Percentiles rank a stretch among this genome's conserved stretches.
Conservation (phyloP, 1,140 invertebrate species). For the Phymastichus coffea region DNA sequence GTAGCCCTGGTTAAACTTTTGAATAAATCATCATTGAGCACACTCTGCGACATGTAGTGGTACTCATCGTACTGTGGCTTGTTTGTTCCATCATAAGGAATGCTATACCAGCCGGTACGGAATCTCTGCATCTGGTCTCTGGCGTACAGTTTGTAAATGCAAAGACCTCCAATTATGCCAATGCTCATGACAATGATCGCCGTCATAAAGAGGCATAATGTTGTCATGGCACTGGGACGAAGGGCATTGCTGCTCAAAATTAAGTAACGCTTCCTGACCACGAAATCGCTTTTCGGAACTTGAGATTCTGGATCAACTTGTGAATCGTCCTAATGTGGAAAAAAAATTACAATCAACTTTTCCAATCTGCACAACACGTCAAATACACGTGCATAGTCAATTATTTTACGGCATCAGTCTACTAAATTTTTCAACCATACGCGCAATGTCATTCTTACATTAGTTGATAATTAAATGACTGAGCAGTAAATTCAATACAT, state of each 20-base stretch:
- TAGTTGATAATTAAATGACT: too few relatives aligned
- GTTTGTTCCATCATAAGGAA: conserved; percentile 60
- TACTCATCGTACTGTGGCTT: conserved; percentile 47
- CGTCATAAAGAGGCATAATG: conserved; percentile 70
- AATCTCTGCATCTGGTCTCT: conserved; percentile 62
- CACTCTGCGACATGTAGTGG: conserved; percentile 37
- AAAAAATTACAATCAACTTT: too few relatives aligned
- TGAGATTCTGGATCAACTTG: conserved; percentile 50
- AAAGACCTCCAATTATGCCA: conserved; percentile 74
- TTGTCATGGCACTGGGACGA: conserved; percentile 63
- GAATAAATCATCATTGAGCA: conserved; percentile 45
- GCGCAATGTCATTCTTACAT: too few relatives aligned
- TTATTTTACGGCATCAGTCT: too few relatives aligned
- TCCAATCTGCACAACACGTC: too few relatives aligned
- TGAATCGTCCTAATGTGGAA: conserved; percentile 41
- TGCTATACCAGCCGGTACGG: conserved; percentile 67
- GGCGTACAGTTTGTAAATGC: conserved; percentile 75
- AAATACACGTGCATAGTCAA: too few relatives aligned
- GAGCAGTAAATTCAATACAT: too few relatives aligned
- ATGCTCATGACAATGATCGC: conserved; percentile 72
- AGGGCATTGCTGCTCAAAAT: conserved; percentile 40
- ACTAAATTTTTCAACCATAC: too few relatives aligned
- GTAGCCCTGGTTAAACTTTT: conserved; percentile 38
- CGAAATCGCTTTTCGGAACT: conserved; percentile 32
- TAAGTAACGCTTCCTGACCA: conserved; percentile 38